Conservation (phyloP, 2,797 vertebrate genomes). For the Rousettus madagascariensis region DNA sequence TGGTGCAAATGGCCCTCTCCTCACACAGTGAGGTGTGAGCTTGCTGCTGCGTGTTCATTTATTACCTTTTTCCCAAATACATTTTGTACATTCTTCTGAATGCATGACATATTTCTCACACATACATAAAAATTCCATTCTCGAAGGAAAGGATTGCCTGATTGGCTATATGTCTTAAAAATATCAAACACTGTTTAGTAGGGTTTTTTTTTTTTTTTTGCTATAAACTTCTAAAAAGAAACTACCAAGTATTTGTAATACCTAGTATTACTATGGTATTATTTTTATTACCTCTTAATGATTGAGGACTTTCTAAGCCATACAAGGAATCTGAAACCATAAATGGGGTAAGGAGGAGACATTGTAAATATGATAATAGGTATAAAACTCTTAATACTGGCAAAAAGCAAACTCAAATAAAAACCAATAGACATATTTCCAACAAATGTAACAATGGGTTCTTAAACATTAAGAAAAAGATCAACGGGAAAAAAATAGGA, state of each 20-base stretch:
- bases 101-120: neutral
- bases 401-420: slow-evolving; percentile 3
- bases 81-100: neutral
- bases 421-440: neutral
- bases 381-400: neutral
- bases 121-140: neutral
- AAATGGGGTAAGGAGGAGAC: neutral
- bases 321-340: neutral
- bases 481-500: neutral
- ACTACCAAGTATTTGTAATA: neutral
- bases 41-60: neutral
- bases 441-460: neutral
- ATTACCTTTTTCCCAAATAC: neutral
- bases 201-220: neutral
- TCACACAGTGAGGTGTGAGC: neutral
- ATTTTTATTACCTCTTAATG: neutral
- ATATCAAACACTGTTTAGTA: neutral
- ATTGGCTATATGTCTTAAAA: neutral
- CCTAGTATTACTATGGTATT: neutral
- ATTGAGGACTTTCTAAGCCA: slow-evolving; percentile 4
- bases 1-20: neutral
- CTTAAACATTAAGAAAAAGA: neutral
- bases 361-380: neutral
- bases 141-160: neutral
- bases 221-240: neutral